A percentile compares a stretch with the other conserved stretches of the same genome.
Conservation (phyloP, 2,113 vertebrate genomes). For the Pedetes capensis region DNA sequence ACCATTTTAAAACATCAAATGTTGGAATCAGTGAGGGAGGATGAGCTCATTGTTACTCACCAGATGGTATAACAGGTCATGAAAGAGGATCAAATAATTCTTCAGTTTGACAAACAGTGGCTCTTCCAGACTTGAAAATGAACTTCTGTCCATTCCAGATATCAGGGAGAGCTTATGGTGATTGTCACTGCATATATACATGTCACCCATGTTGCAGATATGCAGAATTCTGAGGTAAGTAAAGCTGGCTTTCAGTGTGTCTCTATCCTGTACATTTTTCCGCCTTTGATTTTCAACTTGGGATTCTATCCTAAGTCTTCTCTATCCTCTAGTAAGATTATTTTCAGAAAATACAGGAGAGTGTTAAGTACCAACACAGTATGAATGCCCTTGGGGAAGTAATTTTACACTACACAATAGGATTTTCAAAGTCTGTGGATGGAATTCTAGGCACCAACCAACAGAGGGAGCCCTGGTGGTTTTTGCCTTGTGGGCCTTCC, state of each 20-base stretch:
- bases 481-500: background rate
- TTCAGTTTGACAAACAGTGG: background rate
- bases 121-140: background rate
- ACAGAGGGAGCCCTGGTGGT: constrained; percentile 4
- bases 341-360: background rate
- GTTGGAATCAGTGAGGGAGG: background rate
- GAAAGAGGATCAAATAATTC: background rate
- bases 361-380: background rate
- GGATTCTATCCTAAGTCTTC: background rate
- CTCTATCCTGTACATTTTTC: background rate
- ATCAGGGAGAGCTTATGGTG: background rate
- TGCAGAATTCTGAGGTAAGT: background rate
- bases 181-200: background rate
- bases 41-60: background rate
- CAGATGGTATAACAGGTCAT: background rate
- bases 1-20: constrained; percentile 14
- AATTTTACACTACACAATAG: background rate
- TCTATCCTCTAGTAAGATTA: background rate
- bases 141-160: background rate
- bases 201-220: background rate
- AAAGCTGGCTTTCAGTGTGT: background rate
- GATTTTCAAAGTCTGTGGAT: background rate
- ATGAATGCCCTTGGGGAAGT: background rate
- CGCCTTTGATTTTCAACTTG: background rate
- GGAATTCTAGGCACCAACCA: background rate